These are phyloP conservation scores for Cebus imitator DNA, from an alignment of 2,113 vertebrate genomes.

Conservation along the genomic window DNA sequence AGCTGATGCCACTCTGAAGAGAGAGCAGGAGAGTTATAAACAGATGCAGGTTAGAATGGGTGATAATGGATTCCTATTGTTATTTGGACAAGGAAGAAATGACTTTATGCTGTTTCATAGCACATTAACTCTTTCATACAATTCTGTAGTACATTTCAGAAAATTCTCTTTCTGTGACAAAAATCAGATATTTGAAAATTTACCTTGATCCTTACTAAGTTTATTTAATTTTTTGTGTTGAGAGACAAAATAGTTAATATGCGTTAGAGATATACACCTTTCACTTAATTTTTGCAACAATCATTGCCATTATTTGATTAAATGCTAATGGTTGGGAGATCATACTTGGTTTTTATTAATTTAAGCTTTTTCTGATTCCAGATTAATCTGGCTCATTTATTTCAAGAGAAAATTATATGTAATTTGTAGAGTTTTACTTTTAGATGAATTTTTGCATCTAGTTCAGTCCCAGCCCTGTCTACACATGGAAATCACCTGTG, in stretches of 20 bases:
- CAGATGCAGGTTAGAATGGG: constrained; percentile 93
- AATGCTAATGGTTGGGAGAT: neutral
- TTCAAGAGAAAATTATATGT: neutral
- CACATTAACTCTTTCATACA: neutral
- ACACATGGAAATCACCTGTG: neutral
- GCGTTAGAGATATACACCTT: neutral
- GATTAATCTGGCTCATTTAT: neutral
- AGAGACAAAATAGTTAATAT: neutral
- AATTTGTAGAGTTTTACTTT: neutral
- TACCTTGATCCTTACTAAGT: constrained; percentile 40
- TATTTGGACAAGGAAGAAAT: neutral
- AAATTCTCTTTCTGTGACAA: neutral
- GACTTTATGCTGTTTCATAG: neutral
- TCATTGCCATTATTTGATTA: constrained; percentile 34
- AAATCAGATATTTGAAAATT: constrained; percentile 4
- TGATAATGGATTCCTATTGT: neutral
- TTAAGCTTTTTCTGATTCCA: constrained; percentile 35
- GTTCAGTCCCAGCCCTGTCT: neutral
- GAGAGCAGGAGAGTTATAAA: constrained; percentile 94
- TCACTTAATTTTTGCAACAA: neutral
- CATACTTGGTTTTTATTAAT: neutral
- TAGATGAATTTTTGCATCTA: neutral
- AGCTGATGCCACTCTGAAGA: constrained; percentile 87
- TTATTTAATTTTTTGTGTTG: neutral
- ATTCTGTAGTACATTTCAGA: neutral